Evolutionary conservation across 92 coral and sea anemone species (phyloP).

Genomic region (Palythoa caribaeorum): DNA sequence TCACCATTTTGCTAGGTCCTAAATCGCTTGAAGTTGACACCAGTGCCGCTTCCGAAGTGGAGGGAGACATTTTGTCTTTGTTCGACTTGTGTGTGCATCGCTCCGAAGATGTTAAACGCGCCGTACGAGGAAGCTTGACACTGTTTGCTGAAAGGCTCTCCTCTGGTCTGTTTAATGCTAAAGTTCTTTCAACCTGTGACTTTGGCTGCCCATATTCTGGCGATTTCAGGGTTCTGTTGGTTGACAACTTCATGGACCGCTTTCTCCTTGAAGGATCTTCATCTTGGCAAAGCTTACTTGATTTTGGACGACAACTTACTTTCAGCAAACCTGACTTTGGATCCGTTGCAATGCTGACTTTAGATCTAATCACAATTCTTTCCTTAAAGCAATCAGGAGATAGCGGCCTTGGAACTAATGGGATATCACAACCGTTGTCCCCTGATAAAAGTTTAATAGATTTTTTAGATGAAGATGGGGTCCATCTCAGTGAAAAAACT

Average conservation of each 20-base stretch:
- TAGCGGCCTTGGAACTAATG: neutral
- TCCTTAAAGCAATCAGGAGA: conserved; percentile 16
- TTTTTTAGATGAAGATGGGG: conserved; percentile 4
- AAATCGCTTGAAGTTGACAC: too few species aligned
- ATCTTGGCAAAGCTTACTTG: neutral
- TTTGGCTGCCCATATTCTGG: neutral
- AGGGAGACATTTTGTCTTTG: too few species aligned
- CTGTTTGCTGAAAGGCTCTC: neutral
- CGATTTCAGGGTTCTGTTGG: neutral
- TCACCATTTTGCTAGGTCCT: too few species aligned
- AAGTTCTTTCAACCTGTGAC: neutral
- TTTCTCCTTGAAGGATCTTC: neutral
- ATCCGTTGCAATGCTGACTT: conserved; percentile 13
- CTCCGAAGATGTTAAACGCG: neutral
- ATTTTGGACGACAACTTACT: conserved; percentile 10
- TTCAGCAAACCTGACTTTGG: neutral
- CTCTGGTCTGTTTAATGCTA: neutral
- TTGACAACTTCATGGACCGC: neutral
- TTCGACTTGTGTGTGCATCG: neutral
- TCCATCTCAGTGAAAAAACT: conserved; percentile 6
- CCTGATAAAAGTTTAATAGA: conserved; percentile 11
- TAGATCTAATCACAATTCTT: conserved; percentile 25
- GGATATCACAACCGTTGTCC: neutral
- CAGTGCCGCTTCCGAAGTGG: too few species aligned
- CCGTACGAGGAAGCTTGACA: neutral